Conservation (phyloP, 2,797 vertebrate species). For the Buceros bicornis region DNA sequence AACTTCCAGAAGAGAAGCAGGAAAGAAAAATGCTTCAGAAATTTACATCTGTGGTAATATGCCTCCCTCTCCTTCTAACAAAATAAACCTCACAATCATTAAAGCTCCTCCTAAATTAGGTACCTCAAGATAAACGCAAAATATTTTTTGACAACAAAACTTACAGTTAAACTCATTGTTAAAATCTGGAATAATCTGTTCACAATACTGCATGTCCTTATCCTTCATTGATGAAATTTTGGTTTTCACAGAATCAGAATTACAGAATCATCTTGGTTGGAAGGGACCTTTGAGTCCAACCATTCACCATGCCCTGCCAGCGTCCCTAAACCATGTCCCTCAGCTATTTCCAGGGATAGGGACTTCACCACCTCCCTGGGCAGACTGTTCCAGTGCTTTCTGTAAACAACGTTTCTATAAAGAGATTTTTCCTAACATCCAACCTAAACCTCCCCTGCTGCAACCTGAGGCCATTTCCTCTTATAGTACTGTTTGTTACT, state of each 20-base stretch:
- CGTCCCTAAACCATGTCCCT: too few species aligned
- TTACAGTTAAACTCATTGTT: not conserved
- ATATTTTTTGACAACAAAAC: not conserved
- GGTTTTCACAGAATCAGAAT: not conserved
- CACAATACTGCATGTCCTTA: not conserved
- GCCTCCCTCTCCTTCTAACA: not conserved
- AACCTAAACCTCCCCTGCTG: too few species aligned
- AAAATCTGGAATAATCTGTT: conserved; percentile 15
- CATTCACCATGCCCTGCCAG: too few species aligned
- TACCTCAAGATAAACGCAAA: not conserved
- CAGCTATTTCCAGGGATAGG: too few species aligned
- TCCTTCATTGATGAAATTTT: not conserved
- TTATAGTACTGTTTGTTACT: too few species aligned
- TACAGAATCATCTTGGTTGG: too few species aligned
- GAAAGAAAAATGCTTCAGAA: not conserved
- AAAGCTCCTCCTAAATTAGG: not conserved
- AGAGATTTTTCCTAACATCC: too few species aligned
- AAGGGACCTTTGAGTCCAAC: too few species aligned
- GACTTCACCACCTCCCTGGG: too few species aligned
- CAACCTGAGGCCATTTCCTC: too few species aligned
- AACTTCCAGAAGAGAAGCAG: not conserved
- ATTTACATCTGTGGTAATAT: not conserved
- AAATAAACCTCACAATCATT: not conserved
- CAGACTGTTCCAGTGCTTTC: too few species aligned
- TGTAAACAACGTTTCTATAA: too few species aligned